Evolutionary conservation across 2,113 vertebrate genomes (phyloP), one percentile per base, ranked within the genome.

Genomic region (Protobothrops flavoviridis): DNA sequence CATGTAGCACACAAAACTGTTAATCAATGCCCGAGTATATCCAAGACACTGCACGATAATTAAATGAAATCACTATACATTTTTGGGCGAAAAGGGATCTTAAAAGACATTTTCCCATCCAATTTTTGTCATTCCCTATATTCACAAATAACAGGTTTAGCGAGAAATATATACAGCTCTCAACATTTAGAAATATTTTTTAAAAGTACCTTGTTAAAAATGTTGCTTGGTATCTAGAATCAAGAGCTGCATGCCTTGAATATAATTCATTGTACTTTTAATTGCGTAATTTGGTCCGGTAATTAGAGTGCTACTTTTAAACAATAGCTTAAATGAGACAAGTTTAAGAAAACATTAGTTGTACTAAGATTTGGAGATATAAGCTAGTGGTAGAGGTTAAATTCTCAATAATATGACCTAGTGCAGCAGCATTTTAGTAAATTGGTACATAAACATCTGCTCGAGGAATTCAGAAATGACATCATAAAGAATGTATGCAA

Each of bases 401-500:
- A 1, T 96, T 96, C 61, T 95, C 95, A 97, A 92, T 92, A 96
- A 92, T 64, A 94, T 97, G 96, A 97, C 97, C 96, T 95, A 91
- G 95, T 93, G 96, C 7, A 24, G 97, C 96, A 96, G 96, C 97
- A 94, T 93, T 97, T 97, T 95, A 94, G 96, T 96, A 98, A 98
- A 98, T 98, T 97, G 96, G 96, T 96, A 97, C 96, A 97, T 98
- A 98, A 98, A 97, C 98, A 98, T 98, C 97, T 98, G 98, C 97
- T 97, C 96, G 95, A 97, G 96, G 96, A 97, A 97, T 98, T 96
- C 94, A 97, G 96, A 97, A 98, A 98, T 98, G 98, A 98, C 97
- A 98, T 98, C 98, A 98, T 98, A 98, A 98, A 98, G 98, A 97
- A 98, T 97, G 97, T 97, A 97, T 97, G 97, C 97, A 97, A 97